These are phyloP conservation scores for Neolamprologus caudopunctatus DNA, from an alignment of 2,113 vertebrate genomes.

Conservation along the genomic window DNA sequence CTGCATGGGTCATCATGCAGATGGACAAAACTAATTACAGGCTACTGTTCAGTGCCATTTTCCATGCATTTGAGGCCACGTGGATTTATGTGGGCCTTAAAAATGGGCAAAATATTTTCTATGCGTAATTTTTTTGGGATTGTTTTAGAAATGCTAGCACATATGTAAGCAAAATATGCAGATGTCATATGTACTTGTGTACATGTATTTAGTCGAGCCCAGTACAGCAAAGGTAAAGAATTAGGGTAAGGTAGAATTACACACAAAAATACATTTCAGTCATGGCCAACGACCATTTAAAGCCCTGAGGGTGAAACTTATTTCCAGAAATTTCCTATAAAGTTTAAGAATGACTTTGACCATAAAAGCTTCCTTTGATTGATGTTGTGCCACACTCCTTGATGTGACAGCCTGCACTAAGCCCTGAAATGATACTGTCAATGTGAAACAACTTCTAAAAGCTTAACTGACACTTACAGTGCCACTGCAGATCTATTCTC, in stretches of 20 bases:
- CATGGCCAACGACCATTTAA: background rate
- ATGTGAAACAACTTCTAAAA: background rate
- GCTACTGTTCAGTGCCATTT: background rate
- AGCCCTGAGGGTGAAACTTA: background rate
- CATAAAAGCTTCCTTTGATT: background rate
- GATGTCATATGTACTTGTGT: background rate
- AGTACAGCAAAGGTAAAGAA: background rate
- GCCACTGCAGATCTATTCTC: background rate
- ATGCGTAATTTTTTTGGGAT: background rate
- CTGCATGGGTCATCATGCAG: background rate
- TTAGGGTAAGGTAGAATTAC: background rate
- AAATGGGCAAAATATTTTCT: background rate
- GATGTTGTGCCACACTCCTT: background rate
- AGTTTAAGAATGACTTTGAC: background rate
- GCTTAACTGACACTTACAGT: background rate
- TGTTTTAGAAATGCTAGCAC: background rate
- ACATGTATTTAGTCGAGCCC: background rate
- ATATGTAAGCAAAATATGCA: background rate
- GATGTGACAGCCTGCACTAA: background rate
- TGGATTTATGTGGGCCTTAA: background rate
- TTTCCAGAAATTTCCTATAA: background rate
- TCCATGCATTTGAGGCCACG: background rate
- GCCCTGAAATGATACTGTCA: background rate
- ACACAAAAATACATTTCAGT: background rate
- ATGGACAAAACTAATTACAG: background rate